Conservation (phyloP, 2,797 vertebrate genomes). For the Arvicola amphibius region DNA sequence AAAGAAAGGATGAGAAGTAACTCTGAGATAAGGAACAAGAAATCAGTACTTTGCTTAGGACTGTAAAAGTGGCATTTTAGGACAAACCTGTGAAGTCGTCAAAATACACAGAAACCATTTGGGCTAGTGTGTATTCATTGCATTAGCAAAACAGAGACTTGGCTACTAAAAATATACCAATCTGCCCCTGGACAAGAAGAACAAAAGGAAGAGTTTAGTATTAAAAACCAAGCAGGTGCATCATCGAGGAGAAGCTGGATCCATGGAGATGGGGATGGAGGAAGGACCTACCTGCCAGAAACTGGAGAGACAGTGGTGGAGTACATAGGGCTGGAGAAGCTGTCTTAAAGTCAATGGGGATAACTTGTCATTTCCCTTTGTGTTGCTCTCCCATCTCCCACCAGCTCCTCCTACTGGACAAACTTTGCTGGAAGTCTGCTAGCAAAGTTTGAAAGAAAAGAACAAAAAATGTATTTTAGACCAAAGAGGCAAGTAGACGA, state of each 20-base stretch:
- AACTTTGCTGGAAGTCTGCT: not conserved
- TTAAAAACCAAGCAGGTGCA: not conserved
- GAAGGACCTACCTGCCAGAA: not conserved
- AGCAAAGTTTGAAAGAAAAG: conserved; percentile 14
- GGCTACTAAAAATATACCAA: not conserved
- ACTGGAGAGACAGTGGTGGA: not conserved
- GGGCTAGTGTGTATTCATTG: not conserved
- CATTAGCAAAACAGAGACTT: not conserved
- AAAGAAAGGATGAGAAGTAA: not conserved
- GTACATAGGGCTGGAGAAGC: not conserved
- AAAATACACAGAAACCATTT: not conserved
- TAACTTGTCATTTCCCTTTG: not conserved
- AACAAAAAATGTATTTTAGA: not conserved
- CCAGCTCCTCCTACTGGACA: not conserved
- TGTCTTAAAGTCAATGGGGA: not conserved
- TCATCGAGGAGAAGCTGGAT: not conserved
- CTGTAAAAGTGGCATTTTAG: not conserved
- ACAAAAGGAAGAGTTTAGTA: not conserved
- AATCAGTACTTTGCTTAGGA: not conserved
- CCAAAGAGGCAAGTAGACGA: not conserved
- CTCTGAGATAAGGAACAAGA: not conserved
- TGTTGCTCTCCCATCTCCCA: not conserved
- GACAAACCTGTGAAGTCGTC: not conserved
- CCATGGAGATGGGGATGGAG: fast-evolving
- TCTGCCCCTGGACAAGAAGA: not conserved